These are phyloP conservation scores for Coreoperca whiteheadi DNA, from an alignment of 2,113 vertebrate species.

Conservation along the genomic window DNA sequence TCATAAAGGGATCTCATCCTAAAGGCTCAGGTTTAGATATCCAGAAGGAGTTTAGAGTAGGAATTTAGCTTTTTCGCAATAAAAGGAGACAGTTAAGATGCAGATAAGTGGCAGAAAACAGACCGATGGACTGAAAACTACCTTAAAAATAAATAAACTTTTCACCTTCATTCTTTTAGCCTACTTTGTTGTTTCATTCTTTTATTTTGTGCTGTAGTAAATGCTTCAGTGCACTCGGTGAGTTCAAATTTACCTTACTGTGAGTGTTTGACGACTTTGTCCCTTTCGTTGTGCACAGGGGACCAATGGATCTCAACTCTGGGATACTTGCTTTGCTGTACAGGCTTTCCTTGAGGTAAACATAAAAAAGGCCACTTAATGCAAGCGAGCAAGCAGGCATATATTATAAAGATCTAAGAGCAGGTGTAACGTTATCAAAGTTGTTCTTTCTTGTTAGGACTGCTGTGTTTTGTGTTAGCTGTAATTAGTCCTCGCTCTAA, in stretches of 20 bases:
- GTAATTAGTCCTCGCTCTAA: too few species aligned
- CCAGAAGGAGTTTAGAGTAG: not conserved
- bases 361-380: not conserved
- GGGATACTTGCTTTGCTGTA: slow-evolving; percentile 95
- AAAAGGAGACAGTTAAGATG: not conserved
- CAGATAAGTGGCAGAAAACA: not conserved
- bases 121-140: not conserved
- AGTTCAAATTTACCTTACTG: not conserved
- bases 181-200: not conserved
- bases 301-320: slow-evolving; percentile 96
- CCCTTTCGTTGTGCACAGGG: slow-evolving; percentile 81
- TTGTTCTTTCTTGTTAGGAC: not conserved
- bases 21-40: not conserved
- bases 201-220: not conserved
- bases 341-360: slow-evolving; percentile 95
- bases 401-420: not conserved
- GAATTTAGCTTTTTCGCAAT: not conserved
- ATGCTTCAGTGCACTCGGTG: not conserved
- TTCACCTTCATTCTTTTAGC: not conserved
- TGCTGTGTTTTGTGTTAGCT: too few species aligned
- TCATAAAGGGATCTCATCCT: not conserved
- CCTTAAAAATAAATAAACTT: not conserved
- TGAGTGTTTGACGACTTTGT: not conserved
- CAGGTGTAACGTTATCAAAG: not conserved
- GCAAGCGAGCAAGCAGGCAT: not conserved